Percentiles rank a stretch among this genome's conserved stretches.
phyloP scores from a whole-genome alignment of 2,888 invertebrate genomes.

The Lottia scabra region DNA sequence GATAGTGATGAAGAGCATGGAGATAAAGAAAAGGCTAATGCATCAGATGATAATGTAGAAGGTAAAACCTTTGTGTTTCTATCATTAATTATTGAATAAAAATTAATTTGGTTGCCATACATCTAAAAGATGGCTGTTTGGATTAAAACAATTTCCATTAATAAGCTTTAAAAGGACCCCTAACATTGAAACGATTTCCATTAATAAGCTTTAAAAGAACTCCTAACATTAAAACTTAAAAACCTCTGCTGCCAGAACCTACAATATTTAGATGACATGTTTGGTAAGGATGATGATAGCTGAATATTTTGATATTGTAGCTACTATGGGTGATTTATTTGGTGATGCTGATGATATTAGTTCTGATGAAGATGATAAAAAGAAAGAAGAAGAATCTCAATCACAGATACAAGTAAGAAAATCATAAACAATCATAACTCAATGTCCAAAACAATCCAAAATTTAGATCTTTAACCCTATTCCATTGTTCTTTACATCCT shows the following conservation, averaged over 20 bases:
- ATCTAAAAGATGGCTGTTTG: too few species aligned
- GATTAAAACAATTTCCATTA: too few species aligned
- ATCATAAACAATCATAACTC: too few species aligned
- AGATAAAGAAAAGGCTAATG: conserved; percentile 37
- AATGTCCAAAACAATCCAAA: too few species aligned
- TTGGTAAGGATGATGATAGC: background rate
- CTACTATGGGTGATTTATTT: conserved; percentile 83
- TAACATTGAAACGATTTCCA: too few species aligned
- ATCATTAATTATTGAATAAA: too few species aligned
- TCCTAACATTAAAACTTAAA: background rate
- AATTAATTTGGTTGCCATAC: too few species aligned
- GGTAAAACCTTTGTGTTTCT: conserved; percentile 13
- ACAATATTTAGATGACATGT: background rate
- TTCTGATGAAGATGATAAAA: conserved; percentile 78
- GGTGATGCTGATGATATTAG: conserved; percentile 95
- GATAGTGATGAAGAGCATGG: conserved; percentile 39
- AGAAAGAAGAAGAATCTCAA: conserved; percentile 17
- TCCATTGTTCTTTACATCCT: too few species aligned
- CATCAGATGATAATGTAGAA: conserved; percentile 24
- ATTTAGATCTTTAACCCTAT: too few species aligned
- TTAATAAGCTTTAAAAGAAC: too few species aligned
- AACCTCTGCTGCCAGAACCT: background rate
- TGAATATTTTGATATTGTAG: conserved; percentile 19
- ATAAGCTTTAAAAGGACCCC: too few species aligned
- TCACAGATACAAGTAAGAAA: conserved; percentile 17